Evolutionary conservation across 2,113 vertebrate species (phyloP), one percentile per base, ranked within the genome.

Genomic region (Varanus salvator): DNA sequence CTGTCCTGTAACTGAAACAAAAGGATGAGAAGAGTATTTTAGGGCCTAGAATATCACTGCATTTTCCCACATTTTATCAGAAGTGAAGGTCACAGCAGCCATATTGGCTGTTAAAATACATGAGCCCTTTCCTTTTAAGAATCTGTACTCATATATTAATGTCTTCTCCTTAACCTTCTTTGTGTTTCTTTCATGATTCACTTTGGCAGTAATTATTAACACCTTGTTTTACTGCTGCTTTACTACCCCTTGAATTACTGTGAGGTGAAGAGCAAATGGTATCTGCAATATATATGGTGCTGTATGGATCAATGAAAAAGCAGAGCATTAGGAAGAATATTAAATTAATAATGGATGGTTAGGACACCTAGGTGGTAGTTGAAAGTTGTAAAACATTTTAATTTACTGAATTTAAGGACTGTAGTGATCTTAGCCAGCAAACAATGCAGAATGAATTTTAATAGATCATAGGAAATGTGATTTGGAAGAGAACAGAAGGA

Each of bases 331-430:
- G 29, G 50, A n/a, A 85, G 74, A 88, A 88, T 74, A 72, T 88
- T 88, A 80, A 88, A 85, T 92, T 89, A 92, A 64, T 89, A 78
- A 83, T 83, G 78, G 29, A 34, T 89, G 52, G n/a, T 84, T 64
- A 82, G 74, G 66, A 80, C 34, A 87, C 38, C 80, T 87, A 34
- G 80, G 38, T 80, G 29, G 38, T 71, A 80, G 74, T 85, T 84
- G 78, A 60, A 50, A 71, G 29, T 83, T 78, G 50, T 89, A 68
- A 89, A 83, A 68, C 25, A 57, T 83, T 89, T 91, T 84, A 86
- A 89, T 89, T 87, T 81, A 76, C 31, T 86, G 80, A 86, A 86
- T 86, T 77, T 87, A 83, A 89, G 84, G 50, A 68, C 29, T 76
- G 15, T 50, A 83, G 80, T n/a, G 72, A 86, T 77, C 5, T 83